A percentile compares a stretch with the other conserved stretches of the same genome.
Conservation (phyloP, 2,888 invertebrate genomes). For the Ormyrus labotus region DNA sequence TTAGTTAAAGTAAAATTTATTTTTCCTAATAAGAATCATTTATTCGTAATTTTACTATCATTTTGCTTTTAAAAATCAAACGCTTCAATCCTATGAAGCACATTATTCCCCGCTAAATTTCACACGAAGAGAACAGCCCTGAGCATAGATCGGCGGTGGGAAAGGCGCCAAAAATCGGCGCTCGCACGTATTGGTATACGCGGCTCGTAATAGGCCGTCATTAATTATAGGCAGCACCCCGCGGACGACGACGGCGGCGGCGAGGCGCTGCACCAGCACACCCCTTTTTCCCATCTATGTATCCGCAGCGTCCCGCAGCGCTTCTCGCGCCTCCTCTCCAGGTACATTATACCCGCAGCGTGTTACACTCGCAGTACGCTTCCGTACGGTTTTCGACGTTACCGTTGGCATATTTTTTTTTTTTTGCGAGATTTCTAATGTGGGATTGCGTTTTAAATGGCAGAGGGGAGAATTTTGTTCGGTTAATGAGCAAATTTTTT, state of each 20-base stretch:
- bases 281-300: slow-evolving; percentile 44
- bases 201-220: slow-evolving; percentile 31
- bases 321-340: slow-evolving; percentile 40
- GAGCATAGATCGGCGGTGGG: slow-evolving; percentile 5
- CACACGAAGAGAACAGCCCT: too few species aligned
- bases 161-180: slow-evolving; percentile 36
- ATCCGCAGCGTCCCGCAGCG: slow-evolving; percentile 37
- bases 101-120: too few species aligned
- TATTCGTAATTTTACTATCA: too few species aligned
- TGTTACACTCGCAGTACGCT: neutral
- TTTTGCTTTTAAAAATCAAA: too few species aligned
- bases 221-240: slow-evolving; percentile 40
- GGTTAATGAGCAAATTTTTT: too few species aligned
- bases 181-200: neutral
- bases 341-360: neutral
- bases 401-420: too few species aligned
- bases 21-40: too few species aligned
- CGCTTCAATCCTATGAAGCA: too few species aligned
- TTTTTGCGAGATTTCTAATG: too few species aligned
- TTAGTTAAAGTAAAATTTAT: too few species aligned
- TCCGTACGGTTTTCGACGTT: neutral
- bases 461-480: too few species aligned
- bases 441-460: too few species aligned
- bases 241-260: neutral
- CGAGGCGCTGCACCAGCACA: neutral